Conservation (phyloP, 2,888 invertebrate genomes). For the Psylliodes chrysocephalus region DNA sequence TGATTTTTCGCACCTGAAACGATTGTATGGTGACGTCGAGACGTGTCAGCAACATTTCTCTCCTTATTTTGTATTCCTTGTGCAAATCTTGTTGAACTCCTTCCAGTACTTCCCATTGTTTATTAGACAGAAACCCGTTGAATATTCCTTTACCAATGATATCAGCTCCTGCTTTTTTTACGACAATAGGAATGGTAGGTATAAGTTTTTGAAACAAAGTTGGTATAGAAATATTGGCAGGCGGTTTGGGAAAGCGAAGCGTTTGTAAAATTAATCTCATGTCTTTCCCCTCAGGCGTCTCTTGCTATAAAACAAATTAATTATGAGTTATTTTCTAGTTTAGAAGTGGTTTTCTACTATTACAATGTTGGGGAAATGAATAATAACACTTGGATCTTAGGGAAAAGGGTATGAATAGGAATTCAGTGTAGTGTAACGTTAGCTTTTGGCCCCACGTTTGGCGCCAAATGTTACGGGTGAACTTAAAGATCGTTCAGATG, state of each 20-base stretch:
- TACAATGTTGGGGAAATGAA: no score
- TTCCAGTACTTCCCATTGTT: conserved; percentile 85
- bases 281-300: conserved; percentile 83
- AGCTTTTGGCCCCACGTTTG: no score
- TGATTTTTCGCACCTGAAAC: conserved; percentile 78
- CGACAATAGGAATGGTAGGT: conserved; percentile 73
- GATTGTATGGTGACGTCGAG: conserved; percentile 97
- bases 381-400: background rate
- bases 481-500: no score
- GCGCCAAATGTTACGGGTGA: no score
- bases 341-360: no score
- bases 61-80: conserved; percentile 83
- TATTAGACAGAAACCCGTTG: conserved; percentile 74
- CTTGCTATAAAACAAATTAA: conserved; percentile 70
- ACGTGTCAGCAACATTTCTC: conserved; percentile 89
- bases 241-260: conserved; percentile 87
- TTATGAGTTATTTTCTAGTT: background rate
- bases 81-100: conserved; percentile 77
- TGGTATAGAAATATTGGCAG: conserved; percentile 80
- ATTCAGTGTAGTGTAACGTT: no score
- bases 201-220: conserved; percentile 83
- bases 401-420: no score
- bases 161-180: conserved; percentile 69
- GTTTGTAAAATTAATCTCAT: conserved; percentile 82
- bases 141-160: conserved; percentile 83